These are phyloP conservation scores for Xestia sexstrigata DNA, from an alignment of 2,888 invertebrate species.

Conservation along the genomic window DNA sequence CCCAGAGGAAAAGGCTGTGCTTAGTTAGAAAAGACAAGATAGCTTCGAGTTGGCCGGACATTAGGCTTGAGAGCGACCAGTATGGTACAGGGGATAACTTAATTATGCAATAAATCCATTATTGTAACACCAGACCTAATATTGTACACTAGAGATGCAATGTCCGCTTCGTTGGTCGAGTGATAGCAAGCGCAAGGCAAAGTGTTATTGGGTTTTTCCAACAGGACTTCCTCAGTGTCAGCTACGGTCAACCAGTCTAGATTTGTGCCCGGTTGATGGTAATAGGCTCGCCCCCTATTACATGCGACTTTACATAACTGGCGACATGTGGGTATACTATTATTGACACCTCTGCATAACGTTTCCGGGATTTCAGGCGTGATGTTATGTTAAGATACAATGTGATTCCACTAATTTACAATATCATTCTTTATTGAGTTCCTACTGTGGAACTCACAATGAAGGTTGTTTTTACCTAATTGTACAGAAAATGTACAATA, in stretches of 20 bases:
- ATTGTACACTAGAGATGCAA: not conserved
- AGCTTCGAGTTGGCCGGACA: constrained; percentile 18
- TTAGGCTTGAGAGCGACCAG: constrained; percentile 4
- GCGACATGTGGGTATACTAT: not conserved
- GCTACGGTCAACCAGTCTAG: not conserved
- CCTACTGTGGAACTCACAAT: not conserved
- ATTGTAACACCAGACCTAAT: constrained; percentile 14
- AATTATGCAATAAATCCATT: constrained; percentile 36
- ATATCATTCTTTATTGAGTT: constrained; percentile 18
- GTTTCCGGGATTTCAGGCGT: not conserved
- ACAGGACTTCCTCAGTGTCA: not conserved
- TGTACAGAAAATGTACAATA: not conserved
- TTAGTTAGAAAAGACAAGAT: constrained; percentile 35
- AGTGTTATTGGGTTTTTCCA: not conserved
- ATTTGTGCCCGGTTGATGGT: not conserved
- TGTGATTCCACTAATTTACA: not conserved
- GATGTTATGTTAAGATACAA: not conserved
- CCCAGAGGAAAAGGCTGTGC: constrained; percentile 31
- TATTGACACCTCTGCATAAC: not conserved
- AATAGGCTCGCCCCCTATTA: not conserved
- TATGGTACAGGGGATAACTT: not conserved
- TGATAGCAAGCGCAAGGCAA: not conserved
- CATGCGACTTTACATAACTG: not conserved
- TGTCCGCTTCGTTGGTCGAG: not conserved
- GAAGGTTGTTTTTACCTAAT: not conserved